Evolutionary conservation across 2,888 invertebrate species (phyloP).

Genomic region (Eurois occulta): DNA sequence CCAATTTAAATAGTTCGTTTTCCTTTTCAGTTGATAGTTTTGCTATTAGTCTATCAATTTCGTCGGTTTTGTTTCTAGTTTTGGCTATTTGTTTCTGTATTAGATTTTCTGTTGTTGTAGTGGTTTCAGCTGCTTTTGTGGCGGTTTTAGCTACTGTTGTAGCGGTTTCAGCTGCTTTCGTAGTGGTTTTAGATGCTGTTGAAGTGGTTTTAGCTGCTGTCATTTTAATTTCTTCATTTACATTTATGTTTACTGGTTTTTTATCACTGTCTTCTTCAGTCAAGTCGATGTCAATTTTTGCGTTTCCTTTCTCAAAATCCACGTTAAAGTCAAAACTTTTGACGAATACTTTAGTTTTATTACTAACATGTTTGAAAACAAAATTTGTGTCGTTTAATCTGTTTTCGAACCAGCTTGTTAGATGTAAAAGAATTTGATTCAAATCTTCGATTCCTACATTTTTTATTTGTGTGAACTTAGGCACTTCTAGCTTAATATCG

Average conservation of each 20-base stretch:
- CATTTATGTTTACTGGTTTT: not conserved
- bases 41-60: slow-evolving; percentile 39
- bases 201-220: not conserved
- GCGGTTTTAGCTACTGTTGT: not conserved
- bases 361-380: slow-evolving; percentile 66
- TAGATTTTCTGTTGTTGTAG: not conserved
- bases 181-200: too few species aligned
- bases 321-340: slow-evolving; percentile 75
- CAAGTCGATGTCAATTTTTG: slow-evolving; percentile 59
- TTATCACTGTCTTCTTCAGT: slow-evolving; percentile 25
- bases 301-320: slow-evolving; percentile 56
- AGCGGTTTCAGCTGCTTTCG: not conserved
- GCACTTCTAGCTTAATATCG: slow-evolving; percentile 62
- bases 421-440: slow-evolving; percentile 70
- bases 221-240: not conserved
- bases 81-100: not conserved
- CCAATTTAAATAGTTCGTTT: slow-evolving; percentile 70
- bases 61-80: slow-evolving; percentile 5
- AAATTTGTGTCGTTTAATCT: slow-evolving; percentile 69
- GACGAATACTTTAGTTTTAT: slow-evolving; percentile 77
- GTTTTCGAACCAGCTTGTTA: slow-evolving; percentile 74
- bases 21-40: slow-evolving; percentile 60
- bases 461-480: slow-evolving; percentile 67
- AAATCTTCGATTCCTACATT: slow-evolving; percentile 67
- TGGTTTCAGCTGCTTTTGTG: not conserved